Conservation (phyloP, 2,888 invertebrate species). For the Gymnoscelis rufifasciata region DNA sequence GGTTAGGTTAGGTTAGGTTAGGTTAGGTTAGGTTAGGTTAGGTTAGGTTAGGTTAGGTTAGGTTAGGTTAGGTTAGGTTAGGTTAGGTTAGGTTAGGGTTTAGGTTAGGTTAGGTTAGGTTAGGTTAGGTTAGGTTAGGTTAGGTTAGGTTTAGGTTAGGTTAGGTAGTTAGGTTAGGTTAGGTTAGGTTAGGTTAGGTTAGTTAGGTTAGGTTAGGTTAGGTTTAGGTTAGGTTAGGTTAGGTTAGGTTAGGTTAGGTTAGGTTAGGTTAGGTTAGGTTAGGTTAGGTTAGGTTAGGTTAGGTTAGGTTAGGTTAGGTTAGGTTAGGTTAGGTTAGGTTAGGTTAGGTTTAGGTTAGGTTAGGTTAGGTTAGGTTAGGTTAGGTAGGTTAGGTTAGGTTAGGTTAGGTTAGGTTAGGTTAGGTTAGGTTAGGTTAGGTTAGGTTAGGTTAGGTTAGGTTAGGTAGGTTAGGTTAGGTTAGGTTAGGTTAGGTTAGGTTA, state of each 20-base stretch:
- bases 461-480: constrained; percentile 22
- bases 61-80: constrained; percentile 20
- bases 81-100: constrained; percentile 27
- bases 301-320: constrained; percentile 24
- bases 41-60: constrained; percentile 23
- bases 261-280: constrained; percentile 16
- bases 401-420: constrained; percentile 24
- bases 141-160: constrained; percentile 24
- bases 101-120: constrained; percentile 27
- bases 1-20: constrained; percentile 10
- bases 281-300: constrained; percentile 19
- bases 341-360: constrained; percentile 18
- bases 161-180: constrained; percentile 26
- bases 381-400: constrained; percentile 25
- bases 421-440: constrained; percentile 19
- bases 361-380: constrained; percentile 23
- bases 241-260: constrained; percentile 25
- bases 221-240: constrained; percentile 27
- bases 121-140: constrained; percentile 30
- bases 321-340: constrained; percentile 25
- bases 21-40: constrained; percentile 20
- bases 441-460: constrained; percentile 12
- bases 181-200: constrained; percentile 27
- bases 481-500: constrained; percentile 26
- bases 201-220: constrained; percentile 22